phyloP scores from a whole-genome alignment of 2,797 vertebrate genomes.

The Prunella strophiata region DNA sequence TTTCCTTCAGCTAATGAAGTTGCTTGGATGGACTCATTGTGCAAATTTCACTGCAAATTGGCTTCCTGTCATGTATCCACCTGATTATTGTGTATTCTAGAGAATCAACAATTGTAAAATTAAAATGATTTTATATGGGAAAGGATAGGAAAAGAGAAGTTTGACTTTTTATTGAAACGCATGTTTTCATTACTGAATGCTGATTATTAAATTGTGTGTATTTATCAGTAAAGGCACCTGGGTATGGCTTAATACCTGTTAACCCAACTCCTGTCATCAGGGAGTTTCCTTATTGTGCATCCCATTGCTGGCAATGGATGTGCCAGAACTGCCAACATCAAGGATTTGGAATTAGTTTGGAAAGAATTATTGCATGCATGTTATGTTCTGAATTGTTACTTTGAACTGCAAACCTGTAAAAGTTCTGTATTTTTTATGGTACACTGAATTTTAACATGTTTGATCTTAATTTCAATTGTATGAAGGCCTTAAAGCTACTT shows the following conservation, averaged over 20 bases:
- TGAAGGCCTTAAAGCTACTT: slow-evolving; percentile 83
- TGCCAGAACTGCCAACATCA: slow-evolving; percentile 59
- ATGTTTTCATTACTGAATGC: slow-evolving; percentile 78
- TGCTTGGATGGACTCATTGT: slow-evolving; percentile 93
- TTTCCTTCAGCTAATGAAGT: slow-evolving; percentile 87
- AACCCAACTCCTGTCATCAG: slow-evolving; percentile 47
- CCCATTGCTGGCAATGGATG: slow-evolving; percentile 70
- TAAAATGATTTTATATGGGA: slow-evolving; percentile 72
- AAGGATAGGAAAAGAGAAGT: slow-evolving; percentile 68
- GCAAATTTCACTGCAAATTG: slow-evolving; percentile 93
- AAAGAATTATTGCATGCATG: slow-evolving; percentile 72
- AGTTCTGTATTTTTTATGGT: slow-evolving; percentile 79
- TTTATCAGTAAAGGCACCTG: slow-evolving; percentile 77
- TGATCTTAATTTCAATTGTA: slow-evolving; percentile 73
- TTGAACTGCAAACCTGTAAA: slow-evolving; percentile 77
- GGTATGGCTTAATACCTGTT: slow-evolving; percentile 75
- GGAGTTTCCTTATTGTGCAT: slow-evolving; percentile 66
- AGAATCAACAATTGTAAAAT: slow-evolving; percentile 47
- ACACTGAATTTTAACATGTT: slow-evolving; percentile 79
- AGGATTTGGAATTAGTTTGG: slow-evolving; percentile 62
- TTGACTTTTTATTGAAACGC: slow-evolving; percentile 77
- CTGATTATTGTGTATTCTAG: slow-evolving; percentile 94
- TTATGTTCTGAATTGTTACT: slow-evolving; percentile 71
- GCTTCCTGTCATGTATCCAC: slow-evolving; percentile 95
- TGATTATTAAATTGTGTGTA: slow-evolving; percentile 77